Conservation (phyloP, 2,797 vertebrate species). For the Sternarchorhynchus goeldii region DNA sequence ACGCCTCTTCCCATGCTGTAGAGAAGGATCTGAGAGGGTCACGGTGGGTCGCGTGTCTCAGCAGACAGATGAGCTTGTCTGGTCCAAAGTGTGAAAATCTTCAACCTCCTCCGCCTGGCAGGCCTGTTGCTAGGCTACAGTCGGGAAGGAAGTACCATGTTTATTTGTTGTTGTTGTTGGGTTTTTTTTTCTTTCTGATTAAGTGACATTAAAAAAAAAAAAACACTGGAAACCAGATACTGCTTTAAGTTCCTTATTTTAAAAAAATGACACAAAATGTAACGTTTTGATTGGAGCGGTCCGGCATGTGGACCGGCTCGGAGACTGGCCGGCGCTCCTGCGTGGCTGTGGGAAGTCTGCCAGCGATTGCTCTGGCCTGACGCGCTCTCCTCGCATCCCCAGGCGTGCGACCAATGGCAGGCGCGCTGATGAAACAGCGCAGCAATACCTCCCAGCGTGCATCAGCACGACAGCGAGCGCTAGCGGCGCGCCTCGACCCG, state of each 20-base stretch:
- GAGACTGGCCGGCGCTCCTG: too few relatives aligned
- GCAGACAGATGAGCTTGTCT: slow-evolving; percentile 60
- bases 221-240: slow-evolving; percentile 22
- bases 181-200: slow-evolving; percentile 35
- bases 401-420: slow-evolving; percentile 31
- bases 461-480: background rate
- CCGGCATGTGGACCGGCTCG: background rate
- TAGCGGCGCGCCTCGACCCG: background rate
- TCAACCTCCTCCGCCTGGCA: slow-evolving; percentile 64
- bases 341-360: background rate
- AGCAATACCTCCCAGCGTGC: slow-evolving; percentile 44
- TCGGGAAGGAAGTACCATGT: slow-evolving; percentile 59
- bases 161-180: slow-evolving; percentile 21
- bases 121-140: slow-evolving; percentile 77
- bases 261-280: background rate
- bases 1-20: slow-evolving; percentile 9
- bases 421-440: slow-evolving; percentile 51
- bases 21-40: slow-evolving; percentile 50
- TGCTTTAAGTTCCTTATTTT: slow-evolving; percentile 46
- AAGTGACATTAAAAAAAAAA: slow-evolving; percentile 14
- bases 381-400: background rate
- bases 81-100: slow-evolving; percentile 70
- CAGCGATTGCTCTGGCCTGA: background rate
- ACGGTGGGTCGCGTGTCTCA: slow-evolving; percentile 55
- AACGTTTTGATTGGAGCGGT: background rate